Evolutionary conservation across 2,888 invertebrate genomes (phyloP).

Genomic region (Drosophila imparisetae): DNA sequence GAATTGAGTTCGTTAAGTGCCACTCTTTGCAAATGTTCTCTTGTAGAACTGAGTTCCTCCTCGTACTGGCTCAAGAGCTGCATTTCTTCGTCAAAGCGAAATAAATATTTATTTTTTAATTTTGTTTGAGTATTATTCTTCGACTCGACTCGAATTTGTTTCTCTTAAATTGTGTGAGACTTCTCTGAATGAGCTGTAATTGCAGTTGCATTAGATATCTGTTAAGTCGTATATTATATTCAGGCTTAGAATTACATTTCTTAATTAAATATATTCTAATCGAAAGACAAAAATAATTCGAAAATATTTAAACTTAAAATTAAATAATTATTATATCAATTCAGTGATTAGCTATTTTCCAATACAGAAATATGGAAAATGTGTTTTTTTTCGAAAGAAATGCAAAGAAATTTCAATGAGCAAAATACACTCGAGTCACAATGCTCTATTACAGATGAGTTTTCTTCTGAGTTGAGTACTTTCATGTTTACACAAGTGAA

Average conservation of each 20-base stretch:
- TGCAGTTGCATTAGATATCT: not conserved
- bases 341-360: not conserved
- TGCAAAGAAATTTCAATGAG: not conserved
- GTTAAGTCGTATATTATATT: not conserved
- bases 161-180: conserved; percentile 4
- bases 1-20: not conserved
- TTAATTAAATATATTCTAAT: not conserved
- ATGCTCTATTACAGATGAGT: not conserved
- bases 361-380: not conserved
- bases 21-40: not conserved
- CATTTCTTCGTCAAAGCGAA: not conserved
- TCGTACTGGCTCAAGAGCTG: conserved; percentile 10
- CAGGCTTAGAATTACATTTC: not conserved
- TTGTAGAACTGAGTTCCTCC: not conserved
- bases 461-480: not conserved
- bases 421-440: not conserved
- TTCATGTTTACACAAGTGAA: conserved; percentile 2
- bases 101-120: not conserved
- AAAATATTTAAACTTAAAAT: not conserved
- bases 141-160: not conserved
- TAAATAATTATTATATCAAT: not conserved
- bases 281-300: not conserved
- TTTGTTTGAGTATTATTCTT: not conserved
- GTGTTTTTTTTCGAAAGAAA: not conserved
- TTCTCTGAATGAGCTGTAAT: not conserved